Evolutionary conservation across 1,140 invertebrate genomes (phyloP), one percentile per base, ranked within the genome.

Genomic region (Antheraea mylitta): DNA sequence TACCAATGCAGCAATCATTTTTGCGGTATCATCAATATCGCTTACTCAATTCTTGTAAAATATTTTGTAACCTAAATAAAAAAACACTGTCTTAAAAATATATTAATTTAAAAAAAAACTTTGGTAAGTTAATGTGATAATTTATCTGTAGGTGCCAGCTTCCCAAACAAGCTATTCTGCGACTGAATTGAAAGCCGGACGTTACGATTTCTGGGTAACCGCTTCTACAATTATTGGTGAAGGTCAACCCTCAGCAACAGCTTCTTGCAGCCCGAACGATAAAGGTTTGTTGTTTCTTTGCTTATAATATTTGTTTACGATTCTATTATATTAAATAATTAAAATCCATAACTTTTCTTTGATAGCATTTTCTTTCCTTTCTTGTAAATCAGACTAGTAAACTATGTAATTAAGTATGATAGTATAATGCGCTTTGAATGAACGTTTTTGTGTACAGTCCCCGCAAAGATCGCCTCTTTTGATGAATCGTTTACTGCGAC

Each of bases 181-280:
- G 10, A 96, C 95, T 61, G 96, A 96, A 75, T 88, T 98, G 74
- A 96, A 96, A 77, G 95, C 96, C 77, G 96, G 96, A 77, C 95
- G 96, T 68, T 98, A 98, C 81, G 97, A 98, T 87, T 98, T 99
- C 91, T 98, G 97, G 97, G 97, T 99, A 0, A 98, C 97, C 13
- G 97, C 97, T 53, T 97, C 97, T 61, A 99, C 98, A 0, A 96
- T 96, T 70, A 98, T 98, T 80, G 98, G 98, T 7, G 98, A 98
- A 94, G 97, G 98, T 53, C 96, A 97, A 92, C 94, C 96, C 58
- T 98, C 97, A 30, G 96, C 97, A 79, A 96, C 96, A 65, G 97
- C 97, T 48, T 95, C 95, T 9, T 94, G 97, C 68, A 96, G 96
- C 78, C 96, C 97, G 22, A 97, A 95, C 73, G 95, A 95, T 72